Conservation (phyloP, 1,140 invertebrate species). For the Anadara kagoshimensis region DNA sequence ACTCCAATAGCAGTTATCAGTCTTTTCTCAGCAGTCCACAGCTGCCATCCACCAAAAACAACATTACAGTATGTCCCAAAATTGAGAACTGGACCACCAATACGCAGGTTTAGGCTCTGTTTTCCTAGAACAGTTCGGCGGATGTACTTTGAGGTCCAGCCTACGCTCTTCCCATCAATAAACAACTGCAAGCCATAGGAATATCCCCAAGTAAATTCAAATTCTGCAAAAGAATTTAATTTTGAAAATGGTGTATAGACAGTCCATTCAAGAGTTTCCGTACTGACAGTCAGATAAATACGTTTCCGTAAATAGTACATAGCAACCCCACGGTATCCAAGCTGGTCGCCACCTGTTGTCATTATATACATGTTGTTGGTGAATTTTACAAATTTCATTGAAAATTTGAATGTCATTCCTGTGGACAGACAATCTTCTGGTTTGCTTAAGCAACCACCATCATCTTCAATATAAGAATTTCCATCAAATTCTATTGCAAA, state of each 20-base stretch:
- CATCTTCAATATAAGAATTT: conserved; percentile 21
- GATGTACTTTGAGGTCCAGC: conserved; percentile 5
- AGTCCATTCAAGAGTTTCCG: conserved; percentile 42
- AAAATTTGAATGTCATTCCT: conserved; percentile 51
- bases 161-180: conserved; percentile 29
- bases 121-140: conserved; percentile 17
- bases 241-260: conserved; percentile 26
- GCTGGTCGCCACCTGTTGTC: conserved; percentile 52
- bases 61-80: conserved; percentile 26
- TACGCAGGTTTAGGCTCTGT: conserved; percentile 3
- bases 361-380: conserved; percentile 57
- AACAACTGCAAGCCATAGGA: conserved; percentile 34
- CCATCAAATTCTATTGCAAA: conserved; percentile 47
- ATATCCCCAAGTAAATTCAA: conserved; percentile 47
- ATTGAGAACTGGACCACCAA: conserved; percentile 39
- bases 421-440: conserved; percentile 41
- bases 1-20: conserved; percentile 44
- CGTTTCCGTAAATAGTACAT: conserved; percentile 43
- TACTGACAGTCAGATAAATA: conserved; percentile 46
- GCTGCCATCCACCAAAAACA: conserved; percentile 25
- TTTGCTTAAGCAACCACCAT: conserved; percentile 40
- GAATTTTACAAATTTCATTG: conserved; percentile 31
- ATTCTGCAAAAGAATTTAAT: conserved; percentile 30
- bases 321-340: conserved; percentile 47
- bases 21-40: conserved; percentile 44